Evolutionary conservation across 2,113 vertebrate genomes (phyloP).

Genomic region (Gila orcuttii): DNA sequence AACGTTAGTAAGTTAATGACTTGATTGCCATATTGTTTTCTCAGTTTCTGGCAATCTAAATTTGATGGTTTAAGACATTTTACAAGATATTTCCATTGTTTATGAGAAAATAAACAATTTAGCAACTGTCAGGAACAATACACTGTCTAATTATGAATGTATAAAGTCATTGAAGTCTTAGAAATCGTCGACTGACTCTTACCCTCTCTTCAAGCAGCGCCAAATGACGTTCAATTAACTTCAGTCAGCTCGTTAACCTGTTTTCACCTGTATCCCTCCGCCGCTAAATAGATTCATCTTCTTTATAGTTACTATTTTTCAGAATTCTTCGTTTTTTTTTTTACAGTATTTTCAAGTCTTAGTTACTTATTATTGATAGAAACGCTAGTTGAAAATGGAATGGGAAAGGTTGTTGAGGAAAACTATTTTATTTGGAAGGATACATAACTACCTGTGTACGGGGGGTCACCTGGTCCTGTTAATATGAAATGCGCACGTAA

Average conservation of each 20-base stretch:
- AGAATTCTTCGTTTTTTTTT: not conserved
- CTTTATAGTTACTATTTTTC: not conserved
- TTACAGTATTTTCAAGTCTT: not conserved
- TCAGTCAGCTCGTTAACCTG: not conserved
- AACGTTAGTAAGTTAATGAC: not conserved
- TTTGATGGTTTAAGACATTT: not conserved
- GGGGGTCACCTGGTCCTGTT: not conserved
- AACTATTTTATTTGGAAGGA: slow-evolving; percentile 49
- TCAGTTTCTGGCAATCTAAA: not conserved
- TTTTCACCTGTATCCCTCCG: slow-evolving; percentile 41
- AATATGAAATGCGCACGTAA: not conserved
- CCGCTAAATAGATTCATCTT: not conserved
- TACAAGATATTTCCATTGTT: not conserved
- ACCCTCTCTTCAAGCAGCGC: not conserved
- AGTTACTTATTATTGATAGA: not conserved
- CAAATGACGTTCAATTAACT: slow-evolving; percentile 18
- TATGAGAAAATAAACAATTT: not conserved
- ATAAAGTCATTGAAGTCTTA: not conserved
- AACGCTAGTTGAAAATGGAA: not conserved
- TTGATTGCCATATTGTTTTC: no score
- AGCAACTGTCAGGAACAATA: not conserved
- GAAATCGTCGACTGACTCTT: not conserved
- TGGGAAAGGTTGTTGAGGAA: not conserved
- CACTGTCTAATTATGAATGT: not conserved
- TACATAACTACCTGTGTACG: not conserved